phyloP scores from a whole-genome alignment of 2,888 invertebrate genomes.

The Falcaria lacertinaria region DNA sequence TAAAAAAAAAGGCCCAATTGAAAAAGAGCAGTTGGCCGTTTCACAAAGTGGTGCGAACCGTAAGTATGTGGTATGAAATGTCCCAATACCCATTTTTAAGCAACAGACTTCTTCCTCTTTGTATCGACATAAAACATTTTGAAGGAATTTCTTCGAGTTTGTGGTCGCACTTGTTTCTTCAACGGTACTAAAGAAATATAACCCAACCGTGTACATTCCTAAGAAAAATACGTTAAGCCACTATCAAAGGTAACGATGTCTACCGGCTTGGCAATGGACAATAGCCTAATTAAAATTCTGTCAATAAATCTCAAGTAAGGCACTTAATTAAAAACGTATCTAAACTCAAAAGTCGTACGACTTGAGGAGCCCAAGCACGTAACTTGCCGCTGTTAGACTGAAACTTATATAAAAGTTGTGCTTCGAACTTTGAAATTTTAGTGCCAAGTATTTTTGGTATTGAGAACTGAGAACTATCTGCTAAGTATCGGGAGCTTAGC shows the following conservation, averaged over 20 bases:
- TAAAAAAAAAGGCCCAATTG: no score
- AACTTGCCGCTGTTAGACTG: background rate
- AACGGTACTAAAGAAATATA: no score
- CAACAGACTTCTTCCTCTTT: no score
- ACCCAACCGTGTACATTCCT: no score
- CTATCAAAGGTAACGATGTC: background rate
- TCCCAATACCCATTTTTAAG: no score
- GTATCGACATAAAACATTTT: no score
- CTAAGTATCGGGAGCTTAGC: background rate
- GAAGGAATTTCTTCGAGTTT: no score
- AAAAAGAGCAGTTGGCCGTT: no score
- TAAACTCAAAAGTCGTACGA: background rate
- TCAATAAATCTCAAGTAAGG: background rate
- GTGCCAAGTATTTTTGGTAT: background rate
- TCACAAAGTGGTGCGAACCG: no score
- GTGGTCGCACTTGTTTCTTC: no score
- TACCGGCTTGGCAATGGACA: background rate
- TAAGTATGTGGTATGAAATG: no score
- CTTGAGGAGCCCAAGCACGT: background rate
- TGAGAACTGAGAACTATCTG: background rate
- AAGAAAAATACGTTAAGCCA: no score
- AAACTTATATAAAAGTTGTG: background rate
- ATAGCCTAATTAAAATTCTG: background rate
- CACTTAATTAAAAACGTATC: background rate
- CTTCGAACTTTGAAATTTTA: background rate